Base-by-base conservation (phyloP, 1,140 invertebrate genomes). In the Macrosteles quadrilineatus region DNA sequence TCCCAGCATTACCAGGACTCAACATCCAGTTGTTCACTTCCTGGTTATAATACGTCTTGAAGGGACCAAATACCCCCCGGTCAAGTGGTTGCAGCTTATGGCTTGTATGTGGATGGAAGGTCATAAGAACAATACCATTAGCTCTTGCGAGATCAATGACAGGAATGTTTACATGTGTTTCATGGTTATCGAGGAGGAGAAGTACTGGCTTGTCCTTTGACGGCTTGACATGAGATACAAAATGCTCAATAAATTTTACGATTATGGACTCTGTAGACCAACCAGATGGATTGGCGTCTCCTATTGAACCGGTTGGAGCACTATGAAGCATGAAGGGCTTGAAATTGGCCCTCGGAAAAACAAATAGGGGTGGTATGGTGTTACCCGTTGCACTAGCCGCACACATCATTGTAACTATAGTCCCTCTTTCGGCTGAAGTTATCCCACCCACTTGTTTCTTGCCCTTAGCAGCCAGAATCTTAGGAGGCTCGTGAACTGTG, bases 371-470 rank as follows among this genome's bases (percentile, higher is more conserved):
- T 27, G 81, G 81, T n/a, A 84, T 72, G 19, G 50, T 36, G 65
- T 78, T 80, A 4, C 80, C 81, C 50, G 70, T 25, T 29, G 82
- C 82, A 76, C 75, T 81, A 4, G 79, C 76, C 29, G 75, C 75
- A 29, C 69, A 17, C 25, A 30, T 68, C 29, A 83, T 47, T 45
- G 83, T 84, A 0, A 83, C 81, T 12, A 82, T 71, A 6, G 59
- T 73, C n/a, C 81, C 80, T 69, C 81, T 68, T 77, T 85, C 81
- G 14, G 50, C 76, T 25, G 79, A n/a, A 81, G 80, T 82, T 2
- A 81, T 69, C 29, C 70, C 21, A 27, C 81, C 79, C 23, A 84
- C 76, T 77, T 84, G 82, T 73, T 82, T 83, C 12, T 31, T 68
- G 19, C 80, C 80, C 74, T 76, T 78, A 29, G 2, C n/a, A 27